phyloP scores from a whole-genome alignment of 2,888 invertebrate genomes.

The Eristalis arbustorum region DNA sequence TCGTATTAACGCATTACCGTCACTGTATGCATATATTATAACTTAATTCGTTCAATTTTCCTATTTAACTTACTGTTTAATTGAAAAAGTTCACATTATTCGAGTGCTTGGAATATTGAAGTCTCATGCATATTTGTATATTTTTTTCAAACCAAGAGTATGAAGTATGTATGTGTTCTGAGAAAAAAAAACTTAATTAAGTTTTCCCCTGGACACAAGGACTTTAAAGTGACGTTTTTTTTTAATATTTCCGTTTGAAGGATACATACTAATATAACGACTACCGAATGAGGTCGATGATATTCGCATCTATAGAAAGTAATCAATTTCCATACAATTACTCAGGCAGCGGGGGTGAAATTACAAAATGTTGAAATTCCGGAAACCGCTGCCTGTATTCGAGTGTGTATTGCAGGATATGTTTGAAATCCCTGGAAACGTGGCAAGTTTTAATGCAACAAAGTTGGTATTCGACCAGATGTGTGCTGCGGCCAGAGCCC shows the following conservation, averaged over 20 bases:
- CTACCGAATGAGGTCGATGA: neutral
- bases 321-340: conserved; percentile 21
- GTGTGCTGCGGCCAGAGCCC: neutral
- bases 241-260: neutral
- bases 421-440: conserved; percentile 7
- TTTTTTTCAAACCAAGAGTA: neutral
- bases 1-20: neutral
- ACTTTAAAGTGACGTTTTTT: neutral
- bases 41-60: no score
- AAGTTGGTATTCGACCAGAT: conserved; percentile 2
- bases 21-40: neutral
- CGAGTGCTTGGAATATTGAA: neutral
- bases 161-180: neutral
- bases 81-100: neutral
- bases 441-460: conserved; percentile 24
- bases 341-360: conserved; percentile 11
- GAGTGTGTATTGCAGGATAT: conserved; percentile 5
- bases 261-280: neutral
- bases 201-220: neutral
- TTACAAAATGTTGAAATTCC: conserved; percentile 16
- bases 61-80: neutral
- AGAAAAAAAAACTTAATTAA: neutral
- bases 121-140: neutral
- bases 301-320: neutral
- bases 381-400: conserved; percentile 30